These are phyloP conservation scores for Ploceus nigricollis DNA, from an alignment of 2,113 vertebrate genomes.

Conservation along the genomic window DNA sequence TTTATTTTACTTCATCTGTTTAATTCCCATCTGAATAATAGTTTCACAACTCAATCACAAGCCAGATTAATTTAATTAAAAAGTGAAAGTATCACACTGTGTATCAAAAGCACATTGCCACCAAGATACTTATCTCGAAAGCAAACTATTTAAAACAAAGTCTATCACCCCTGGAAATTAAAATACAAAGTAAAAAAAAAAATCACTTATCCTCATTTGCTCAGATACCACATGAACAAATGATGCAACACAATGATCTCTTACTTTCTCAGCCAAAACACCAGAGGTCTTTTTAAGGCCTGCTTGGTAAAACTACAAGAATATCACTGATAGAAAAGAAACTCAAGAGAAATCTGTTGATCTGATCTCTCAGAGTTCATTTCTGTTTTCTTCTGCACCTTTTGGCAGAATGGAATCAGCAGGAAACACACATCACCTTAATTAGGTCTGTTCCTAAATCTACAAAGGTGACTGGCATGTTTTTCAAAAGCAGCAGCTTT, in stretches of 20 bases:
- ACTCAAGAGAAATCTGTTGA: background rate
- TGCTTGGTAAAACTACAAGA: background rate
- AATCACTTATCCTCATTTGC: background rate
- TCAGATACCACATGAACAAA: background rate
- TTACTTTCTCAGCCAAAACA: background rate
- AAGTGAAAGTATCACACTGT: background rate
- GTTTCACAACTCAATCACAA: background rate
- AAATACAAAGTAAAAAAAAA: background rate
- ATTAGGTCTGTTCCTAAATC: background rate
- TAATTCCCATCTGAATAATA: background rate
- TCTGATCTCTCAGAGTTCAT: background rate
- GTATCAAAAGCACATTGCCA: background rate
- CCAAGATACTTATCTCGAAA: background rate
- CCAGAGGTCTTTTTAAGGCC: background rate
- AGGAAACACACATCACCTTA: background rate
- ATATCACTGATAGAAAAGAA: background rate
- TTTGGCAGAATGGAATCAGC: background rate
- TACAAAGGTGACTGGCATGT: background rate
- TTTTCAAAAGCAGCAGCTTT: background rate
- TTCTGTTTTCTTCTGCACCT: background rate
- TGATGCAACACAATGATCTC: background rate
- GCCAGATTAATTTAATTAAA: background rate
- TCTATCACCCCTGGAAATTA: background rate
- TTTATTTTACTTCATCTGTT: background rate
- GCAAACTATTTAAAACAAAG: background rate